Percentiles rank a stretch among this genome's conserved stretches.
Conservation (phyloP, 1,140 invertebrate genomes). For the Drosophila kohkoa region DNA sequence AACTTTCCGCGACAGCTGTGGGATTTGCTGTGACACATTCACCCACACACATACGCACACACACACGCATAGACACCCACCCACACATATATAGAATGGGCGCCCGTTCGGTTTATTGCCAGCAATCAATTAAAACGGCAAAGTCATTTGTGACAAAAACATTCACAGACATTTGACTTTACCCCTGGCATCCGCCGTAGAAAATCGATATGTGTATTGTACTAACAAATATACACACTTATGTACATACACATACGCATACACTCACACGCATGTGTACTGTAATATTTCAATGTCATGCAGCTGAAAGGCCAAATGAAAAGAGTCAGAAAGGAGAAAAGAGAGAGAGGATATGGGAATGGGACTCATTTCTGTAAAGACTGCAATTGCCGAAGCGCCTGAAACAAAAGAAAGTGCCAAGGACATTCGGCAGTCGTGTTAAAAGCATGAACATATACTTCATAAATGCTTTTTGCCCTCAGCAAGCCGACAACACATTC, state of each 20-base stretch:
- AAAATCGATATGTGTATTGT: conserved; percentile 61
- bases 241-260: conserved; percentile 15
- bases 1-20: conserved; percentile 69
- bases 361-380: neutral
- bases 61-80: conserved; percentile 18
- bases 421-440: neutral
- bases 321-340: neutral
- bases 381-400: conserved; percentile 46
- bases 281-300: conserved; percentile 76
- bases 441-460: conserved; percentile 6
- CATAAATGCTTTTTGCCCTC: neutral
- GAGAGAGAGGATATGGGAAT: neutral
- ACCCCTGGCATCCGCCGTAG: conserved; percentile 36
- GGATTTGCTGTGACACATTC: conserved; percentile 17
- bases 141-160: conserved; percentile 81
- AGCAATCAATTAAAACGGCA: conserved; percentile 80
- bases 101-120: conserved; percentile 79
- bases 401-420: conserved; percentile 12
- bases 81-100: conserved; percentile 51
- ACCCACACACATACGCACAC: conserved; percentile 20
- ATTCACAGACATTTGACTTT: conserved; percentile 79
- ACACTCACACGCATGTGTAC: conserved; percentile 30
- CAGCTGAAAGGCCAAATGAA: neutral
- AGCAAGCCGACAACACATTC: too few relatives aligned
- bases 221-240: conserved; percentile 29